Conservation (phyloP, 2,113 vertebrate species). For the Epinephelus cyanopodus region DNA sequence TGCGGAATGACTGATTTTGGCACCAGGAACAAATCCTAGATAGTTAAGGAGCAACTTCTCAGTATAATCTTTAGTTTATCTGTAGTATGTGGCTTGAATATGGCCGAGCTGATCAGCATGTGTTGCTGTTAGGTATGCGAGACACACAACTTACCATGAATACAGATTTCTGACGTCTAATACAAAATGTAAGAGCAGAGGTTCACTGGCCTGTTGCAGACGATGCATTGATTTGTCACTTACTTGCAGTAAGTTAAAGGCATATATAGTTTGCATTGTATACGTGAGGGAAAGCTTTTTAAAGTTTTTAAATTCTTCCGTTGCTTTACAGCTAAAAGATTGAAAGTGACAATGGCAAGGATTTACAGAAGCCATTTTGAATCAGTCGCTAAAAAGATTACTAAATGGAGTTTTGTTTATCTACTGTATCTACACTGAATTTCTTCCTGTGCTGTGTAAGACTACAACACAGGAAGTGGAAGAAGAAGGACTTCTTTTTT, state of each 20-base stretch:
- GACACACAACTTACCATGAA: conserved; percentile 7
- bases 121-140: conserved; percentile 55
- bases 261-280: neutral
- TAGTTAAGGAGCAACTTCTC: neutral
- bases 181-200: neutral
- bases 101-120: conserved; percentile 41
- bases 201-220: neutral
- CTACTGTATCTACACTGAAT: conserved; percentile 3
- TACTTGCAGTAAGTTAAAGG: neutral
- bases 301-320: neutral
- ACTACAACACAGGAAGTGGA: conserved; percentile 80
- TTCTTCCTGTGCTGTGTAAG: conserved; percentile 44
- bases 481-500: conserved; percentile 48
- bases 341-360: neutral
- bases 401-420: conserved; percentile 14
- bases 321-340: neutral
- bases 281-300: neutral
- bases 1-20: conserved; percentile 1
- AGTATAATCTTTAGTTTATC: conserved; percentile 6
- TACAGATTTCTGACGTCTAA: conserved; percentile 22
- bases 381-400: neutral
- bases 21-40: neutral
- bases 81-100: conserved; percentile 31
- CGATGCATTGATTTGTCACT: neutral
- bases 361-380: neutral